Conservation (phyloP, 64 coral and sea anemone species). For the Hydrozoanthus tunicans region DNA sequence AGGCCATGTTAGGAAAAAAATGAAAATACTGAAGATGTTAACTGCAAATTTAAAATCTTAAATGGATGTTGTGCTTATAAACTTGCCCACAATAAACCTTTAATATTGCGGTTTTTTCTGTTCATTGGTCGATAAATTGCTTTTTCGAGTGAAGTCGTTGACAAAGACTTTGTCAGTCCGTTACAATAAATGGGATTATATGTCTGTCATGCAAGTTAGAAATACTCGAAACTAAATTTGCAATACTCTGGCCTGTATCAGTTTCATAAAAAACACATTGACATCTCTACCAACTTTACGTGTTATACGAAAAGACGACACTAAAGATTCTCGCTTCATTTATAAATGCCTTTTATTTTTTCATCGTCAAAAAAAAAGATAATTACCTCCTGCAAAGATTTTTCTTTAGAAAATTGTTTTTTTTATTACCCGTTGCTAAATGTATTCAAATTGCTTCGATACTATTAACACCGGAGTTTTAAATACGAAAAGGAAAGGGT, state of each 20-base stretch:
- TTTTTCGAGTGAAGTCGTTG: not conserved
- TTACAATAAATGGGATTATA: not conserved
- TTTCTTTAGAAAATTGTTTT: not conserved
- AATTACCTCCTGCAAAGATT: constrained; percentile 15
- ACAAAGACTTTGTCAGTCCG: not conserved
- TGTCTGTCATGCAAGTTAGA: no score
- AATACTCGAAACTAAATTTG: no score
- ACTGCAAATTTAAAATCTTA: no score
- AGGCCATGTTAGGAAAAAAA: no score
- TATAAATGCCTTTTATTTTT: not conserved
- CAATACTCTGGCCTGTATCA: no score
- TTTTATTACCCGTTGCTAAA: not conserved
- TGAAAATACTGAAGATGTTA: no score
- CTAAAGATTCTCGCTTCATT: not conserved
- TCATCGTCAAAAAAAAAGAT: not conserved
- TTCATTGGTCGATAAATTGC: not conserved
- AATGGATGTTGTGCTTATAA: constrained; percentile 7
- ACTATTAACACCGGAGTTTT: not conserved
- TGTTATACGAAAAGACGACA: not conserved
- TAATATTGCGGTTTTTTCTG: not conserved
- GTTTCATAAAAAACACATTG: no score
- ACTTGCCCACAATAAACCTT: not conserved
- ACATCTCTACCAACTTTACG: not conserved
- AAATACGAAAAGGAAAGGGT: not conserved
- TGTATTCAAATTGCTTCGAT: constrained; percentile 24